Conservation (phyloP, 2,113 vertebrate species). For the Oreochromis tanganicae region DNA sequence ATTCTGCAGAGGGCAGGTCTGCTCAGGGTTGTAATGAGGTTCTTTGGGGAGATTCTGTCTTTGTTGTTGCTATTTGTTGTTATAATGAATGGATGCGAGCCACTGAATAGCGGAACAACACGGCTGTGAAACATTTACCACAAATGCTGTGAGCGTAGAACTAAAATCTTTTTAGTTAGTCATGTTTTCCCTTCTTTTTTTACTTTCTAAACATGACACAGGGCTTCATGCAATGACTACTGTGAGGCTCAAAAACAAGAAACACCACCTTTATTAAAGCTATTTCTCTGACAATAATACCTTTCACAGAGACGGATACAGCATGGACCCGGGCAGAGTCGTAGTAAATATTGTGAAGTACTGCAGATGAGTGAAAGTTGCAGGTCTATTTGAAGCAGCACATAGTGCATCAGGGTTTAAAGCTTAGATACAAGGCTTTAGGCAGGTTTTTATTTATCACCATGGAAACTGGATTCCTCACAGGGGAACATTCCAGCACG, state of each 20-base stretch:
- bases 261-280: conserved; percentile 29
- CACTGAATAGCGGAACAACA: background rate
- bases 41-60: background rate
- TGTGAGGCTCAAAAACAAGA: background rate
- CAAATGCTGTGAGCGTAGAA: background rate
- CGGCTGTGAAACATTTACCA: background rate
- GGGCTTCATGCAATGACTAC: background rate
- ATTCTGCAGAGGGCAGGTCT: background rate
- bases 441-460: conserved; percentile 40
- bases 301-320: background rate
- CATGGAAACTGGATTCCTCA: conserved; percentile 60
- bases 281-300: background rate
- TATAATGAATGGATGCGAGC: background rate
- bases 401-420: conserved; percentile 7
- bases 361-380: conserved; percentile 6
- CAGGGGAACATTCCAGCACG: conserved; percentile 6
- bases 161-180: accelerated
- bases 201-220: background rate
- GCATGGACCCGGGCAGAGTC: background rate
- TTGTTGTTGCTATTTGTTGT: background rate
- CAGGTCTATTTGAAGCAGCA: background rate
- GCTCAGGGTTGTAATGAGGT: background rate
- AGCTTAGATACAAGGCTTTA: conserved; percentile 14
- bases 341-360: background rate
- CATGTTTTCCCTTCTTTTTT: accelerated